Evolutionary conservation across 2,113 vertebrate species (phyloP).

Genomic region (Condylura cristata): DNA sequence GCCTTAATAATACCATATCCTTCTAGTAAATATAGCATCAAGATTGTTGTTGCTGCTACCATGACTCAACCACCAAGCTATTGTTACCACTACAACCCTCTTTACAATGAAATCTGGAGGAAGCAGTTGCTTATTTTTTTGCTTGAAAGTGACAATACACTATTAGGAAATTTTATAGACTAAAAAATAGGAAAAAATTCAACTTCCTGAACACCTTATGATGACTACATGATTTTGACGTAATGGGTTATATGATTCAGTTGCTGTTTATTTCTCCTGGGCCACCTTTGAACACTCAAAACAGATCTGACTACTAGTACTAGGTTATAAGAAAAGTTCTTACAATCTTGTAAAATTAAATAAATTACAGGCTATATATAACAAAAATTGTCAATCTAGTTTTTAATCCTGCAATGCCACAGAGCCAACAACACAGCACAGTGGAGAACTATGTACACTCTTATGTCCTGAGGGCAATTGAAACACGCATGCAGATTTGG

Average conservation of each 20-base stretch:
- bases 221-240: neutral
- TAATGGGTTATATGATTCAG: neutral
- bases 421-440: constrained; percentile 38
- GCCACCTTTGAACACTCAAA: neutral
- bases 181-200: constrained; percentile 34
- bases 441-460: neutral
- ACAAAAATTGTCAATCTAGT: neutral
- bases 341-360: neutral
- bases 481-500: neutral
- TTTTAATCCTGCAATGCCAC: constrained; percentile 35
- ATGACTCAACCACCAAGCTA: constrained; percentile 2
- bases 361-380: neutral
- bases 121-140: neutral
- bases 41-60: neutral
- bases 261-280: constrained; percentile 8
- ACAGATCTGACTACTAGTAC: neutral
- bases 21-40: constrained; percentile 1
- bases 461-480: neutral
- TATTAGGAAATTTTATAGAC: neutral
- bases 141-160: neutral
- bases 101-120: neutral
- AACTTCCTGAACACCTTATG: neutral
- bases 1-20: constrained; percentile 2
- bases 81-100: neutral
- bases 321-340: constrained; percentile 23